Evolutionary conservation across 2,888 invertebrate genomes (phyloP), one percentile per base, ranked within the genome.

Genomic region (Sphecodes monilicornis): DNA sequence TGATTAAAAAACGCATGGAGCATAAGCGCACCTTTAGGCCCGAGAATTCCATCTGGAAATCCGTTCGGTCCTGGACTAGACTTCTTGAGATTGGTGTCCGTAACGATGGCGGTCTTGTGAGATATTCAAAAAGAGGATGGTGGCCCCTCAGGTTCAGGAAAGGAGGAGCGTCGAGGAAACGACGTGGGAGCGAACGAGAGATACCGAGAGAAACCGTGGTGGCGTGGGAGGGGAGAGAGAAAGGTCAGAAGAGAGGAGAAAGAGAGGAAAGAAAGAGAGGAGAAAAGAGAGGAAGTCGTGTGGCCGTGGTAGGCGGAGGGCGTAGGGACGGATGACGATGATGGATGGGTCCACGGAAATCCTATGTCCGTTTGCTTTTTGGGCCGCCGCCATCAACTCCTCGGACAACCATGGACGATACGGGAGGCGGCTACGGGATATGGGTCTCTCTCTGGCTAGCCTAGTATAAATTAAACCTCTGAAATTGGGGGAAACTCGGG

Each of bases 311-410:
- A 78, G 89, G 85, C 89, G 91, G 90, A 92, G 92, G 92, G 90
- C 90, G 91, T 90, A 91, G 91, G 91, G 91, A 90, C 91, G 91
- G 76, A 91, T 94, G 94, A 94, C 94, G 94, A 95, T 95, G 94
- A 95, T 93, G 94, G 92, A 95, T 95, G 93, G 74, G 92, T 91
- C 93, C 91, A 93, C 92, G 93, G 94, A 94, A 94, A 94, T 92
- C 90, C 91, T 90, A 91, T 91, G 92, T 92, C 91, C 91, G 92
- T 91, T 93, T 91, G 92, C 94, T 94, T 94, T 94, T 93, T 89
- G 86, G 93, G 91, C 92, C 90, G 91, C 93, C 93, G 93, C 93
- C 94, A 94, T 94, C 88, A 85, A 82, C 80, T 71, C 66, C 60
- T 83, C 82, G 76, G 85, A 86, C 85, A 86, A 85, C 86, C 77